Percentiles rank a stretch among this genome's conserved stretches.
phyloP scores from a whole-genome alignment of 2,797 vertebrate genomes.

The Xenops minutus region DNA sequence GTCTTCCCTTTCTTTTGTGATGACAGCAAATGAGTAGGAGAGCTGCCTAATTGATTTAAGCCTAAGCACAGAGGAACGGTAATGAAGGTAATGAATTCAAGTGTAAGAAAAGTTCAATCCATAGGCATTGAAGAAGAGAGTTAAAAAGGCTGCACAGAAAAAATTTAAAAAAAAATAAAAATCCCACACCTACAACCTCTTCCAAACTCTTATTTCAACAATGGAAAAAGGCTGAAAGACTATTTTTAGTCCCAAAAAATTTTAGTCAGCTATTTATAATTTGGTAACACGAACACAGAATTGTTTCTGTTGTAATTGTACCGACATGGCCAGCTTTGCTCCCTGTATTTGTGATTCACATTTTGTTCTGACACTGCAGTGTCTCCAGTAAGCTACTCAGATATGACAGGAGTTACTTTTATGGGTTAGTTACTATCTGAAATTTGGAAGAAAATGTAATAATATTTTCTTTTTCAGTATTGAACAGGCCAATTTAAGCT shows the following conservation, averaged over 20 bases:
- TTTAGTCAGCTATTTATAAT: neutral
- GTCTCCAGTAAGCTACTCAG: neutral
- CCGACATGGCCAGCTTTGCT: fast-evolving
- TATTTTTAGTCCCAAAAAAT: neutral
- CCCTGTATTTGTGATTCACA: neutral
- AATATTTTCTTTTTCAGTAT: neutral
- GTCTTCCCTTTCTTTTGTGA: neutral
- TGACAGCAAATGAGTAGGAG: neutral
- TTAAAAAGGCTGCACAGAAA: neutral
- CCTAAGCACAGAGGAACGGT: neutral
- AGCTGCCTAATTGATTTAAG: neutral
- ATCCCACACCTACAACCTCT: neutral
- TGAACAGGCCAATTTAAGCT: neutral
- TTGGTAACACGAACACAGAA: neutral
- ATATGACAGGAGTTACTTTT: neutral
- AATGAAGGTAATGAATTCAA: slow-evolving; percentile 24
- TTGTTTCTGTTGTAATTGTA: neutral
- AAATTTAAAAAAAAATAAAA: neutral
- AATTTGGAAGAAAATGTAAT: neutral
- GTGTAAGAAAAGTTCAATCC: neutral
- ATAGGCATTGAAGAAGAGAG: neutral
- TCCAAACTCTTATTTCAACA: neutral
- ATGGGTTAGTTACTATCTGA: neutral
- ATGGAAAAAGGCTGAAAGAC: neutral
- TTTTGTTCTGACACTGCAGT: neutral